Conservation (phyloP, 2,797 vertebrate genomes). For the Mycteria americana region DNA sequence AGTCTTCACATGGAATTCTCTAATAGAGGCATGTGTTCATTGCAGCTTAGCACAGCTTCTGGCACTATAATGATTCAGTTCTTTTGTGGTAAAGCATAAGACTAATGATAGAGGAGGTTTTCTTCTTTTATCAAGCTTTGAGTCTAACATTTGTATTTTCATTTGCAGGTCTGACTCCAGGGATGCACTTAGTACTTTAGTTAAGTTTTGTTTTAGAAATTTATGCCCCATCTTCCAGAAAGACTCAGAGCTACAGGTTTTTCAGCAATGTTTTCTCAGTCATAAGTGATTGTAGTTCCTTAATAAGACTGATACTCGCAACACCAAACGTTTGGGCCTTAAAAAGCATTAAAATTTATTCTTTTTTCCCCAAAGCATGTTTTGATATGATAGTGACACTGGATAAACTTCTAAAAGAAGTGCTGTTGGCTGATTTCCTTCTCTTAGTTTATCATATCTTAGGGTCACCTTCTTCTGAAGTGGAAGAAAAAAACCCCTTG, state of each 20-base stretch:
- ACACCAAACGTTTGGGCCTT: not conserved
- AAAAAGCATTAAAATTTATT: not conserved
- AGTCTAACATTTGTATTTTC: not conserved
- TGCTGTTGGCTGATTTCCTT: not conserved
- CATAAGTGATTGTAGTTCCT: not conserved
- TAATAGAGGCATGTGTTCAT: not conserved
- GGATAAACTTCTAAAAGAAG: not conserved
- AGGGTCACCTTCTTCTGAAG: not conserved
- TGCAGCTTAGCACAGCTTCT: not conserved
- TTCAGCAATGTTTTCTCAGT: not conserved
- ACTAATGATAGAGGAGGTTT: not conserved
- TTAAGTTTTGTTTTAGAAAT: not conserved
- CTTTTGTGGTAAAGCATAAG: not conserved
- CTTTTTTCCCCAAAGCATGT: not conserved
- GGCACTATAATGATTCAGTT: not conserved
- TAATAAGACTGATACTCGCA: not conserved
- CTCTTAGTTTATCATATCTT: not conserved
- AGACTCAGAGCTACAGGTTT: not conserved
- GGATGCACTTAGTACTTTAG: not conserved
- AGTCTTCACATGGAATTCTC: not conserved
- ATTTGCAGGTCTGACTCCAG: not conserved
- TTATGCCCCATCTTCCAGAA: not conserved
- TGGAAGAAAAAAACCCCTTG: not conserved
- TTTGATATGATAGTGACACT: not conserved
- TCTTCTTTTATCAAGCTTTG: not conserved